Base-by-base conservation (phyloP, 2,113 vertebrate genomes). In the Elachura formosa region DNA sequence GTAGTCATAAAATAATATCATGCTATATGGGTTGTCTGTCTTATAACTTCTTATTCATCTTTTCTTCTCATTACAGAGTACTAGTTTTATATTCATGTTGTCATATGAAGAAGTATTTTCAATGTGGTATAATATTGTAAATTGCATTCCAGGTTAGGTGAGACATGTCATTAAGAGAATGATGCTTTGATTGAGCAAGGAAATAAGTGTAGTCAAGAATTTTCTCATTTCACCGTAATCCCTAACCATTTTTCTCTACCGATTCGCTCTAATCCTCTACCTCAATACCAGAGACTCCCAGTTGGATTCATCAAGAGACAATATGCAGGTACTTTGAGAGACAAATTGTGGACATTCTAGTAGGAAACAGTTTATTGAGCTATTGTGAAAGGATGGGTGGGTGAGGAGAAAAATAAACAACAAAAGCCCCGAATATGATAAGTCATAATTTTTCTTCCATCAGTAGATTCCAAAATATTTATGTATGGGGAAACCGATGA, bases 181-280 rank as follows among this genome's bases (percentile, higher is more conserved):
- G 3, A 29, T 54, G 5, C 38, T 94, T 85, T 61, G 7, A 6
- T 61, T 12, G 8, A 55, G 12, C 20, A 80, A 63, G 10, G 41
- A 73, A 80, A 54, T 33, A 73, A 68, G 6, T 25, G 17, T 22
- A 77, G 7, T 26, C 52, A 77, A 78, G 11, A 72, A 18, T 2
- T 9, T 59, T 79, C 40, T 68, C 1, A 18, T 87, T 88, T 82
- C 11, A 68, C n/a, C 64, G 10, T 45, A 46, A 48, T 83, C 2
- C 2, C 4, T 31, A 89, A 33, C 2, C 0, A 0, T 43, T 67
- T 84, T 67, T 59, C 15, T 82, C 11, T 23, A 25, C 4, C 28
- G 6, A 7, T 16, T 20, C 10, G 8, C 1, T 66, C 7, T 20
- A 28, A 29, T 24, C 18, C 10, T 69, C 3, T 2, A 5, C 6